Percentiles rank a stretch among this genome's conserved stretches.
phyloP scores from a whole-genome alignment of 2,113 vertebrate species.

The Elanoides forficatus region DNA sequence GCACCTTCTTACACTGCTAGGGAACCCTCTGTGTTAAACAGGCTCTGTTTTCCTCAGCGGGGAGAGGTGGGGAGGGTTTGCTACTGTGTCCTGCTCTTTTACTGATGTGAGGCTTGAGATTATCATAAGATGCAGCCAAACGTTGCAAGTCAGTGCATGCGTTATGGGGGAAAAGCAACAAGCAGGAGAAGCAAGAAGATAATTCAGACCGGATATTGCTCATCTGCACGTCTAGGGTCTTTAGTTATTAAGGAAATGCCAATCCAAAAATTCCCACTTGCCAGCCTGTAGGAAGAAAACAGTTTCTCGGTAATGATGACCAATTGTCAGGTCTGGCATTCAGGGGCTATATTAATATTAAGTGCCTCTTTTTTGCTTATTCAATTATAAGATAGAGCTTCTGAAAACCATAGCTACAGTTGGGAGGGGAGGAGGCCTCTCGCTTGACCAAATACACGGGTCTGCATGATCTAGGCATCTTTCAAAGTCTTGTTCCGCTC shows the following conservation, averaged over 20 bases:
- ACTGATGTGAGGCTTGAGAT: too few relatives aligned
- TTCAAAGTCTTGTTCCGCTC: background rate
- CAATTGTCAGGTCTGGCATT: background rate
- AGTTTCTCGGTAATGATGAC: rapidly evolving
- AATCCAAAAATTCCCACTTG: background rate
- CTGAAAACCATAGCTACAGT: rapidly evolving
- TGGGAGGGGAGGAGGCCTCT: background rate
- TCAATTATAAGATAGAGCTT: background rate
- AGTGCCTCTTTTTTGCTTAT: background rate
- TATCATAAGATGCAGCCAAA: rapidly evolving
- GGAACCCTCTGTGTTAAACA: background rate
- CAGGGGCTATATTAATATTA: background rate
- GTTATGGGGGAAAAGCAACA: background rate
- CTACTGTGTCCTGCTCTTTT: too few relatives aligned
- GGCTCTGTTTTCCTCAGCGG: too few relatives aligned
- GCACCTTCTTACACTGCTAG: rapidly evolving
- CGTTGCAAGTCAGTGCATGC: rapidly evolving
- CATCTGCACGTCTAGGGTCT: rapidly evolving
- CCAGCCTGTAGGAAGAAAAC: background rate
- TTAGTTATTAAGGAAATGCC: background rate
- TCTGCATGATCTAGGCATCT: background rate
- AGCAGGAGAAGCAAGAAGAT: background rate
- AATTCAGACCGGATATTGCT: background rate
- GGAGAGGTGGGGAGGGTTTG: background rate
- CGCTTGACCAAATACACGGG: background rate